Percentiles rank a stretch among this genome's conserved stretches.
These are phyloP conservation scores for Pandion haliaetus DNA, from an alignment of 2,113 vertebrate species.

Conservation along the genomic window DNA sequence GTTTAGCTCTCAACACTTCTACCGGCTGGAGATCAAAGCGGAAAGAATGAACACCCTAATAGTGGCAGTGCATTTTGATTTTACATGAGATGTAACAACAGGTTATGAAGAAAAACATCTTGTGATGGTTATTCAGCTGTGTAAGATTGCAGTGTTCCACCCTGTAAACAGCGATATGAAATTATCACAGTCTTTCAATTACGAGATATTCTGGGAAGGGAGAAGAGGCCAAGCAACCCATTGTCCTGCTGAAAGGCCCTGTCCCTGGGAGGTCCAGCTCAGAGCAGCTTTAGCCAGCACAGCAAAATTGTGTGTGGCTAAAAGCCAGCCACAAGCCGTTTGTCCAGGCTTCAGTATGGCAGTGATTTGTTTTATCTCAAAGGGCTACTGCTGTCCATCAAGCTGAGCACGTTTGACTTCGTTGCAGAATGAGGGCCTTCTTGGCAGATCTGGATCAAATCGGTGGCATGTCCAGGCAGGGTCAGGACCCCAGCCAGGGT, in stretches of 20 bases:
- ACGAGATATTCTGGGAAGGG: neutral
- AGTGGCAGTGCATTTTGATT: conserved; percentile 12
- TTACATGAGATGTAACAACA: conserved; percentile 19
- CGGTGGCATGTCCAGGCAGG: neutral
- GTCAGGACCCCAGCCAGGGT: neutral
- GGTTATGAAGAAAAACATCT: conserved; percentile 38
- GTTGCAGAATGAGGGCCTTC: neutral
- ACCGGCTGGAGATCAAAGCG: neutral
- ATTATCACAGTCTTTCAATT: neutral
- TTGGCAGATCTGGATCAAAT: neutral
- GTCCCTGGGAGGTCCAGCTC: neutral
- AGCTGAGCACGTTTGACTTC: neutral
- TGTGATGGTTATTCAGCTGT: conserved; percentile 20
- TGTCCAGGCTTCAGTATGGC: neutral
- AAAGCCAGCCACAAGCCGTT: neutral
- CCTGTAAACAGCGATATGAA: neutral
- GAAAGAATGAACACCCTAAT: neutral
- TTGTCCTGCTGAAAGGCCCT: neutral
- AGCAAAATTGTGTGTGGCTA: neutral
- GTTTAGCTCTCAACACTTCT: neutral
- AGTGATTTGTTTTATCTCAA: neutral
- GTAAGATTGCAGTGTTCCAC: neutral
- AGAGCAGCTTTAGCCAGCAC: neutral
- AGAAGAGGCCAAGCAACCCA: neutral
- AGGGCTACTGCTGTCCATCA: neutral